phyloP scores from a whole-genome alignment of 2,113 vertebrate genomes.

The Gnathonemus longibarbis region DNA sequence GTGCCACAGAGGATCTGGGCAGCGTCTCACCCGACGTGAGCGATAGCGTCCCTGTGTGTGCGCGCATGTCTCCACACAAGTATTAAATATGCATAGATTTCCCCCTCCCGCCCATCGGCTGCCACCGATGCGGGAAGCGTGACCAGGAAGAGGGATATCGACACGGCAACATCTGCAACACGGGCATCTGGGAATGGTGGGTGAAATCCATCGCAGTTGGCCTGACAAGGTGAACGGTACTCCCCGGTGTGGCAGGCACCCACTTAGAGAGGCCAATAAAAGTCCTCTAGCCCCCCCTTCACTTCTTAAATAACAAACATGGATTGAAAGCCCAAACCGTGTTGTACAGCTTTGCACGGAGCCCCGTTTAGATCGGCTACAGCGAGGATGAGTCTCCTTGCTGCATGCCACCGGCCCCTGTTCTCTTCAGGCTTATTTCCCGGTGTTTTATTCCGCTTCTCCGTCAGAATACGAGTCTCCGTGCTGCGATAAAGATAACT shows the following conservation, averaged over 20 bases:
- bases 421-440: not conserved
- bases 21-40: not conserved
- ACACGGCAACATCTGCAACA: constrained; percentile 29
- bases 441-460: not conserved
- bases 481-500: not conserved
- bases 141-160: constrained; percentile 28
- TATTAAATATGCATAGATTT: constrained; percentile 34
- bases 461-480: not conserved
- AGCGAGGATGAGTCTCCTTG: not conserved
- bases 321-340: not conserved
- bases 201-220: constrained; percentile 30
- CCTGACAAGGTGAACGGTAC: constrained; percentile 34
- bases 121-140: constrained; percentile 29
- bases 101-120: constrained; percentile 8
- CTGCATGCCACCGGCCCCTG: too few relatives aligned
- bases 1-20: not conserved
- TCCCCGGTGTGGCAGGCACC: constrained; percentile 14
- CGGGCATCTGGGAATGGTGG: constrained; percentile 27
- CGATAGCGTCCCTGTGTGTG: not conserved
- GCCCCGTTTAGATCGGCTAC: not conserved
- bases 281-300: not conserved
- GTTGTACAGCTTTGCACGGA: not conserved
- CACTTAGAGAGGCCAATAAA: constrained; percentile 17
- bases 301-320: constrained; percentile 6
- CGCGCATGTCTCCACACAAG: not conserved